Evolutionary conservation across 1,140 invertebrate genomes (phyloP), one percentile per base, ranked within the genome.

Genomic region (Trachymyrmex septentrionalis): DNA sequence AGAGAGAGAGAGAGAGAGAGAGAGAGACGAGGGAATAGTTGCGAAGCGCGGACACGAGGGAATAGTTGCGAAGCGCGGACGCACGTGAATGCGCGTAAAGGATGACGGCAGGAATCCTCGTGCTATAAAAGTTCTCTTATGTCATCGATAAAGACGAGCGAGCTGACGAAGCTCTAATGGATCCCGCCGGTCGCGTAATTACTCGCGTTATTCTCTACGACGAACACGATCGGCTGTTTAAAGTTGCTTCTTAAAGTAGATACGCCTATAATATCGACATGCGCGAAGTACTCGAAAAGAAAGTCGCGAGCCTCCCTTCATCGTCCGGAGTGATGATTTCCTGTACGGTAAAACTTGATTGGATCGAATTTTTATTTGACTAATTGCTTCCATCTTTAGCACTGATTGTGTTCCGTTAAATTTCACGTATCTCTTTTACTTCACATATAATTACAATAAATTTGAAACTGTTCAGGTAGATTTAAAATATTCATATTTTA

Each of bases 111-210:
- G 30, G 55, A 84, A 84, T 84, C 57, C 38, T 84, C 24, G 57
- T n/a, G 80, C 69, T 84, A 84, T 84, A 84, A 84, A 84, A 75
- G 55, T 84, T 44, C 80, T 84, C 69, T 84, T 73, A 75, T 84
- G 69, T 84, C 80, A 84, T 84, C 80, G 80, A 75, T 84, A 50
- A 75, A 75, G 80, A 75, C 67, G 67, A 84, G 72, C 38, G 38
- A 80, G 77, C 76, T 53, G 59, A 44, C 38, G 19, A 73, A 24
- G 38, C 80, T 84, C 59, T 73, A 84, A 61, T 84, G 55, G 44
- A 73, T 57, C 80, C 24, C 53, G 34, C 80, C 67, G 69, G 48
- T 84, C 66, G 38, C 69, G 69, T 75, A 73, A 84, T 84, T 84
- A 84, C 66, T 82, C 80, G 67, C 34, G 66, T 73, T 61, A 73